Percentiles rank a stretch among this genome's conserved stretches.
Conservation (phyloP, 2,888 invertebrate species). For the Macroteleia sp. region DNA sequence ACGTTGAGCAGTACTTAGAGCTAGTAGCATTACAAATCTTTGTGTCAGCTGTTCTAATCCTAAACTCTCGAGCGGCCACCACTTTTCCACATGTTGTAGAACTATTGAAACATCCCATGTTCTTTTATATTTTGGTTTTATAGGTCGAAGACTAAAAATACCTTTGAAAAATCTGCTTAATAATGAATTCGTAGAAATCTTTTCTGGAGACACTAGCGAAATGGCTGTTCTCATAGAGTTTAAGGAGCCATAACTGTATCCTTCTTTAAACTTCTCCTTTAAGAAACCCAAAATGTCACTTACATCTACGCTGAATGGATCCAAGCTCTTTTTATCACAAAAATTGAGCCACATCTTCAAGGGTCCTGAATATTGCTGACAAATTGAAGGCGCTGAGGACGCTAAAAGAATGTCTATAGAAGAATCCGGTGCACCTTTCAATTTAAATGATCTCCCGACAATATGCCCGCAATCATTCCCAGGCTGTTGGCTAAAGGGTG, state of each 20-base stretch:
- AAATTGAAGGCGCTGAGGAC: conserved; percentile 45
- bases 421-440: neutral
- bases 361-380: conserved; percentile 49
- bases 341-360: neutral
- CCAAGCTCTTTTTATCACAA: neutral
- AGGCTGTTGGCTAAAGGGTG: too few species aligned
- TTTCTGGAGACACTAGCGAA: conserved; percentile 15
- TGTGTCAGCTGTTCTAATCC: neutral
- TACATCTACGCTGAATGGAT: neutral
- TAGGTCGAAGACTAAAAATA: conserved; percentile 13
- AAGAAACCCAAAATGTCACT: conserved; percentile 8
- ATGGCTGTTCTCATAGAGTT: conserved; percentile 38
- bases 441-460: too few species aligned
- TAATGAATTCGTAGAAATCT: neutral
- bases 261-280: conserved; percentile 2
- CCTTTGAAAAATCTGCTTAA: conserved; percentile 37
- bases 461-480: too few species aligned
- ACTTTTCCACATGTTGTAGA: neutral
- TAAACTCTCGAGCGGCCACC: neutral
- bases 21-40: conserved; percentile 8
- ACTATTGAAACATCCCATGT: conserved; percentile 37
- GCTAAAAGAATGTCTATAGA: neutral
- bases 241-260: conserved; percentile 4
- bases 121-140: conserved; percentile 25
- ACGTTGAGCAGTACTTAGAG: conserved; percentile 15